Evolutionary conservation across 2,797 vertebrate genomes (phyloP), one percentile per base, ranked within the genome.

Genomic region (Mus spretus): DNA sequence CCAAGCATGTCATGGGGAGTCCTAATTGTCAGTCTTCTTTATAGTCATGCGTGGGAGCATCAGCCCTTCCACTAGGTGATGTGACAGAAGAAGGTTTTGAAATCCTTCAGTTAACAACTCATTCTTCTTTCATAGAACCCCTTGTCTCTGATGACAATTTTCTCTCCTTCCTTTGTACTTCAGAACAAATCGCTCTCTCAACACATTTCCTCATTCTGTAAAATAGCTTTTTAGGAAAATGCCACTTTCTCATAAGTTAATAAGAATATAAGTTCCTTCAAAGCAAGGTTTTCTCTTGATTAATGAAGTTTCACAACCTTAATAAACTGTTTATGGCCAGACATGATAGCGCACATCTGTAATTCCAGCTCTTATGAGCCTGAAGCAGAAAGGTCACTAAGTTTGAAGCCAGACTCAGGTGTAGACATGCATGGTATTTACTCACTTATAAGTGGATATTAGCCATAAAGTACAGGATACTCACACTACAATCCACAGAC

Each of bases 231-330:
- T 89, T 47, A 91, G 50, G 11, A 93, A 40, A 89, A 91, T 94
- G 44, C 34, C 26, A 81, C 24, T 94, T 91, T 34, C 44, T 5
- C 63, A 74, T 86, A 50, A 50, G 47, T 50, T 50, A 50, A 50
- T 50, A 93, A 94, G 80, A 94, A 22, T 57, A 2, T 20, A 81
- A 77, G 31, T 94, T 96, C 14, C 37, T 72, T 59, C 70, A 91
- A 83, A 96, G 53, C 12, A 89, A 53, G 22, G 50, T 57, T 63
- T 94, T 87, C 82, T 89, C 20, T 26, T 95, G 63, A 92, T 89
- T 89, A 24, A 44, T 44, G 15, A 91, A 79, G 34, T 80, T n/a
- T 37, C 47, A 89, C 89, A 91, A 91, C 34, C 57, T 87, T 40
- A 50, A 57, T 47, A 91, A 91, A 79, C 65, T 91, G 74, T 84